Base-by-base conservation (phyloP, 2,888 invertebrate species). In the Caenorhabditis sulstoni region DNA sequence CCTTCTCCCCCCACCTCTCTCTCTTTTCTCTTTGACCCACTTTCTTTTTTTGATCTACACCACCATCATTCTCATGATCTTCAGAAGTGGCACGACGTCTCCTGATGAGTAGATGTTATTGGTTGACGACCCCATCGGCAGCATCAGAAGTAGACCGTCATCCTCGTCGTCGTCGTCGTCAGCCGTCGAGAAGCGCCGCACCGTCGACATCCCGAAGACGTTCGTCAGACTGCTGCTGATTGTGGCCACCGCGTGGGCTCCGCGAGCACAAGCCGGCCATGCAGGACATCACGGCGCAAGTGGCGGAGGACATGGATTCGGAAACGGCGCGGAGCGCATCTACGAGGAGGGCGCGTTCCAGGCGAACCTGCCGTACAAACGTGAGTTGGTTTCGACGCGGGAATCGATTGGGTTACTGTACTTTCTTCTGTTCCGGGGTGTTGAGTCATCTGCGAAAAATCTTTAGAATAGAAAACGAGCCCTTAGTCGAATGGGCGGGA, bases 21-120 rank as follows among this genome's bases (percentile, higher is more conserved):
- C 12, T 18, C 52, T 53, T 18, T 16, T 20, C 8, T 8, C 4
- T 37, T 22, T 12, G 9, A 8, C 18, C 3, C 29, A 20, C 45
- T 16, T 61, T 49, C 55, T n/a, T 23, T 23, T 47, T 22, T n/a
- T 16, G 23, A 52, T 3, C 44, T 29, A 50, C 58, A n/a, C n/a
- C n/a, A n/a, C n/a, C n/a, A n/a, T n/a, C n/a, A n/a, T n/a, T n/a
- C 11, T 44, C 29, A 59, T 8, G n/a, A 35, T 22, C 45, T 61
- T n/a, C 71, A 62, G 62, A 64, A 57, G 62, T 64, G 71, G 61
- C 64, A 50, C 29, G 29, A 7, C 7, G 59, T 71, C 65, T 70
- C 77, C 77, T 71, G 65, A 77, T 77, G 77, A 71, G 67, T 77
- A 70, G 77, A 77, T 77, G 77, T 77, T 70, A 77, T 77, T 77